Percentiles rank a stretch among this genome's conserved stretches.
These are phyloP conservation scores for Nudaria mundana DNA, from an alignment of 2,888 invertebrate species.

Conservation along the genomic window DNA sequence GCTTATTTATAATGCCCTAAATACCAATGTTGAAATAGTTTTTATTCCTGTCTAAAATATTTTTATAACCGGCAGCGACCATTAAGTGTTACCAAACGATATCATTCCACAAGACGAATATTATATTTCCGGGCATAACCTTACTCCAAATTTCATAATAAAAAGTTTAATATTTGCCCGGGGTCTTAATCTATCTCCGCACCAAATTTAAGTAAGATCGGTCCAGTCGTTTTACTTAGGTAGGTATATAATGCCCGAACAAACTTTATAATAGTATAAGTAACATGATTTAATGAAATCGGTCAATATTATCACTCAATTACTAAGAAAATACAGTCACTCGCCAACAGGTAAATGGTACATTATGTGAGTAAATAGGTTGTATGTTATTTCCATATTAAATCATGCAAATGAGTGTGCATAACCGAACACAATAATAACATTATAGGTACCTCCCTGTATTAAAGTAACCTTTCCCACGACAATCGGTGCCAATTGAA, in stretches of 20 bases:
- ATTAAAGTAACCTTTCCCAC: constrained; percentile 44
- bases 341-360: constrained; percentile 38
- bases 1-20: constrained; percentile 46
- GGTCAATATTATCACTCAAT: constrained; percentile 35
- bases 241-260: too few relatives aligned
- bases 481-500: constrained; percentile 46
- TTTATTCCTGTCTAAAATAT: constrained; percentile 27
- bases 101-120: too few relatives aligned
- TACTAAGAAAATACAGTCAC: constrained; percentile 34
- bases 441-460: constrained; percentile 18
- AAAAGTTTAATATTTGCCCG: too few relatives aligned
- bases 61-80: constrained; percentile 17
- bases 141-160: too few relatives aligned
- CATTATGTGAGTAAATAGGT: constrained; percentile 10
- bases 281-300: too few relatives aligned
- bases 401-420: constrained; percentile 25
- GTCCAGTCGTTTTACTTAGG: too few relatives aligned
- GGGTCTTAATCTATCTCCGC: too few relatives aligned
- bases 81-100: constrained; percentile 11
- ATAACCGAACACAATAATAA: constrained; percentile 4
- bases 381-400: constrained; percentile 28
- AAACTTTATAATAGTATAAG: too few relatives aligned
- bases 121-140: too few relatives aligned
- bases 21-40: constrained; percentile 46
- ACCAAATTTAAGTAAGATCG: too few relatives aligned